Percentiles rank a stretch among this genome's conserved stretches.
Evolutionary conservation across 2,113 vertebrate species (phyloP).

Genomic region (Quiscalus mexicanus): DNA sequence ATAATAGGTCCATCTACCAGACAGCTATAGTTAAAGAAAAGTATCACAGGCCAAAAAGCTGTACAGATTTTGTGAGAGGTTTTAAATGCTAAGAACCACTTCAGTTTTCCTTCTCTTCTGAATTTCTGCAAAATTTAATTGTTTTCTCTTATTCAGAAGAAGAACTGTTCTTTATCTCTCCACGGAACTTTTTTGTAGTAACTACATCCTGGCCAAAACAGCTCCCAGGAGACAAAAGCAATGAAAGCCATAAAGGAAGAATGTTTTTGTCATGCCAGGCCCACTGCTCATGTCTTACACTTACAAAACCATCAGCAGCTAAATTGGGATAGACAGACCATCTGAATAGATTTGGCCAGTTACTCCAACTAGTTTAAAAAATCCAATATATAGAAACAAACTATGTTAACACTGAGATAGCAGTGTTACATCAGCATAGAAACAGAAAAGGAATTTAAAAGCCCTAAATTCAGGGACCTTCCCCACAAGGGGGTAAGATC

Average conservation of each 20-base stretch:
- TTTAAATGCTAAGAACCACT: neutral
- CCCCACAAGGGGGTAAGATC: neutral
- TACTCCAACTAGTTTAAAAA: neutral
- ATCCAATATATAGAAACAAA: neutral
- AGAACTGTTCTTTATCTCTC: neutral
- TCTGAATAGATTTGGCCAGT: neutral
- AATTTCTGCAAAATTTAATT: neutral
- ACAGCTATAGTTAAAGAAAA: neutral
- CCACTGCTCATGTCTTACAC: neutral
- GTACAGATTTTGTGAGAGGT: neutral
- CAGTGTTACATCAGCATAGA: neutral
- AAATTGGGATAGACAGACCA: neutral
- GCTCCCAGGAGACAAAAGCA: neutral
- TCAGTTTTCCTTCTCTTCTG: neutral
- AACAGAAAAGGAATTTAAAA: neutral
- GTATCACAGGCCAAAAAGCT: neutral
- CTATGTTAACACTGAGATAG: neutral
- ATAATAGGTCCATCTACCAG: neutral
- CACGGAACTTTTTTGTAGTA: neutral
- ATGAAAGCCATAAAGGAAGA: slow-evolving; percentile 18
- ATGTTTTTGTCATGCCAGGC: neutral
- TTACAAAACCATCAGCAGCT: neutral
- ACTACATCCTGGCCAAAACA: neutral
- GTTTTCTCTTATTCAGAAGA: neutral
- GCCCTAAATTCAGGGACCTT: neutral